These are phyloP conservation scores for Idaea biselata DNA, from an alignment of 2,888 invertebrate species.

Conservation along the genomic window DNA sequence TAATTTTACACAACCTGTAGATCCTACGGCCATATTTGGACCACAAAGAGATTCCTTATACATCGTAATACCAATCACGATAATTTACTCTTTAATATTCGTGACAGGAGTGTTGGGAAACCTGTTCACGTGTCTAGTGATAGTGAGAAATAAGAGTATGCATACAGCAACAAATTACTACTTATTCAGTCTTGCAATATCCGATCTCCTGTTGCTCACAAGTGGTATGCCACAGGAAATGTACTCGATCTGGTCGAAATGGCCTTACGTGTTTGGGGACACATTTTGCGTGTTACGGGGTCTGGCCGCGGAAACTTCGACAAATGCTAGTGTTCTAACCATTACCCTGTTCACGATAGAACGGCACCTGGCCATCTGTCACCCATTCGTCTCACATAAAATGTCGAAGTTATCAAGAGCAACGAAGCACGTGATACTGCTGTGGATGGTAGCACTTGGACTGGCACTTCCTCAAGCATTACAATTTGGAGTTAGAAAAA, in stretches of 20 bases:
- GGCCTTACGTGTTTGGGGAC: constrained; percentile 89
- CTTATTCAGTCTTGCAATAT: constrained; percentile 91
- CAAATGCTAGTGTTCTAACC: constrained; percentile 88
- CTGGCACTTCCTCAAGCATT: constrained; percentile 87
- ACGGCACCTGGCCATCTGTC: constrained; percentile 83
- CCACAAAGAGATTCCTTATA: constrained; percentile 79
- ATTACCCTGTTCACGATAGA: constrained; percentile 93
- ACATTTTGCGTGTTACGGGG: constrained; percentile 89
- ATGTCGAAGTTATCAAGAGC: constrained; percentile 94
- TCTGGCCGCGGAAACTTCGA: constrained; percentile 89
- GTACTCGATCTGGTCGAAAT: constrained; percentile 88
- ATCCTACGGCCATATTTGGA: constrained; percentile 60
- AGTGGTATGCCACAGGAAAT: constrained; percentile 92
- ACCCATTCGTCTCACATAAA: constrained; percentile 86
- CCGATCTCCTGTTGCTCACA: constrained; percentile 88
- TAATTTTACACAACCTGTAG: constrained; percentile 37
- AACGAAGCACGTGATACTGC: constrained; percentile 87
- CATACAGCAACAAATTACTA: constrained; percentile 91
- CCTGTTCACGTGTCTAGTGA: constrained; percentile 91
- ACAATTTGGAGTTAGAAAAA: constrained; percentile 64
- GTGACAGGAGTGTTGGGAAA: constrained; percentile 90
- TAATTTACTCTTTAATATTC: constrained; percentile 89
- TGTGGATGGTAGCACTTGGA: constrained; percentile 90
- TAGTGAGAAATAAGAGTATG: constrained; percentile 90
- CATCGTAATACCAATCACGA: constrained; percentile 86